These are phyloP conservation scores for Proterorhinus semilunaris DNA, from an alignment of 2,113 vertebrate genomes.

Conservation along the genomic window DNA sequence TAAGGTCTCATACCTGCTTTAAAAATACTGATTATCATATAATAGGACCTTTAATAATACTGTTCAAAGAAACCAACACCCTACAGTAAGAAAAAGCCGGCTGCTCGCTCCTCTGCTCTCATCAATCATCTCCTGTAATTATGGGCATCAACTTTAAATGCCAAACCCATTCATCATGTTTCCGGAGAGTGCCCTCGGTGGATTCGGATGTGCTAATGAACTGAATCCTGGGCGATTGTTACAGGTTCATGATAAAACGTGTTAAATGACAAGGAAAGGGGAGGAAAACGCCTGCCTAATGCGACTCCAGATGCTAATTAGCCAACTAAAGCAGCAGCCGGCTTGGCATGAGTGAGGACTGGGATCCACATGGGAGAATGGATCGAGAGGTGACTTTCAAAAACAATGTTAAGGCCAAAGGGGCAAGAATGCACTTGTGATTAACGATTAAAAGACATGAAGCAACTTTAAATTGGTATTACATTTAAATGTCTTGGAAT, in stretches of 20 bases:
- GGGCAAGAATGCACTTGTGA: too few relatives aligned
- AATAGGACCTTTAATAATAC: constrained; percentile 38
- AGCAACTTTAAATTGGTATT: too few relatives aligned
- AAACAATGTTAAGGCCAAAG: not conserved
- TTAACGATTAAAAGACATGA: too few relatives aligned
- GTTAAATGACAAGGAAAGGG: constrained; percentile 8
- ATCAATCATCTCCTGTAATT: constrained; percentile 54
- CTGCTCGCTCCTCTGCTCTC: not conserved
- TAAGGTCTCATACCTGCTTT: too few relatives aligned
- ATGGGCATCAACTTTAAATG: constrained; percentile 47
- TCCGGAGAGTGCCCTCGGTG: constrained; percentile 26
- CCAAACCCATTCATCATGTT: constrained; percentile 42
- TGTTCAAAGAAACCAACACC: constrained; percentile 30
- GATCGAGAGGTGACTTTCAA: not conserved
- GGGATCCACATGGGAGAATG: not conserved
- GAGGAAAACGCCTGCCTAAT: constrained; percentile 18
- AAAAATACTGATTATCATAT: too few relatives aligned
- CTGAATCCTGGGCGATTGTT: constrained; percentile 20
- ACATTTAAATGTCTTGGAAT: too few relatives aligned
- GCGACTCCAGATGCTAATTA: constrained; percentile 46
- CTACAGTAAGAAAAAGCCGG: constrained; percentile 27
- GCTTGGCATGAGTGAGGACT: constrained; percentile 28
- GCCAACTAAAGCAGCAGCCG: constrained; percentile 47
- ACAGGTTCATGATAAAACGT: constrained; percentile 20
- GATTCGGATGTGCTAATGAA: constrained; percentile 42